Base-by-base conservation (phyloP, 30 jellyfish, hydroid and myxozoan genomes). In the Hydractinia symbiolongicarpus region DNA sequence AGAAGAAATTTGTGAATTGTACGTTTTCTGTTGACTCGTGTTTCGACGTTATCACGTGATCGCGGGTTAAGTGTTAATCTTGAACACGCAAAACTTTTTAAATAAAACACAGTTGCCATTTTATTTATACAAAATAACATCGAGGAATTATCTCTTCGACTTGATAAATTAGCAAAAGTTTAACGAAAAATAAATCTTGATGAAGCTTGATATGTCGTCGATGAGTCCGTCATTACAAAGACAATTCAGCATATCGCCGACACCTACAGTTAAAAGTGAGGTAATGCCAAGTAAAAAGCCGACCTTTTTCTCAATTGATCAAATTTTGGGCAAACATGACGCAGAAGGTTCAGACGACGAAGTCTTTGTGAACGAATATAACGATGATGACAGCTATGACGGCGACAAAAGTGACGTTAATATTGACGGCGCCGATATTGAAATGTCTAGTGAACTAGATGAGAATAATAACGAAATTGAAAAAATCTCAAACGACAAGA, bases 381-480 rank as follows among this genome's bases (percentile, higher is more conserved):
- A 13, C 74, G 74, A 64, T 13, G 16, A 4, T 51, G 74, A 64
- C 16, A 64, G 17, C 74, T 51, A 64, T 64, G 74, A 64, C 74
- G 74, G 9, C 16, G 40, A 44, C 19, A 51, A 64, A 51, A 51
- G 40, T 64, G 74, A 64, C 17, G 74, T n/a, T n/a, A 13, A n/a
- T 64, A 64, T 64, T 13, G 74, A 64, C 8, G 74, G 40, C 74
- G 74, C 19, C 40, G 74, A 64, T 64, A 64, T 64, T n/a, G 74
- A 64, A 44, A 51, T 64, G 19, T 64, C 74, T 7, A 2, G 9
- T 7, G 74, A 64, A n/a, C 9, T 13, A 44, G 74, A 64, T 5
- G 74, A 13, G 40, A 64, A 64, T 7, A 51, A 64, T 64, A 64
- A n/a, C 4, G 74, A 64, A 64, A 13, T 51, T 64, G 74, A 64